These are phyloP conservation scores for Prenolepis imparis DNA, from an alignment of 2,888 invertebrate species.

Conservation along the genomic window DNA sequence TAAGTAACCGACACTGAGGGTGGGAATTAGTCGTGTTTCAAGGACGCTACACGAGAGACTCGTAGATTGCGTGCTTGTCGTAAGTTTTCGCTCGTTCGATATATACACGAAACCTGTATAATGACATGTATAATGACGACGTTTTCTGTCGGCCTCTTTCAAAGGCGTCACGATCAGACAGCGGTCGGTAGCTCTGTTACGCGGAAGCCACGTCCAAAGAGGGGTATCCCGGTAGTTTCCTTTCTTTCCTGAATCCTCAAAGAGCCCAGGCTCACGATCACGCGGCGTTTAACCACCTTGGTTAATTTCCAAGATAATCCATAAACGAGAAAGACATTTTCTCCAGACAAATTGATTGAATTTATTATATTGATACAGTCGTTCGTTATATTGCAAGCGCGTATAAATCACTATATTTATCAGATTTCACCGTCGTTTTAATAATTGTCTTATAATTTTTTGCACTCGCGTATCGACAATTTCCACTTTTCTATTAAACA, in stretches of 20 bases:
- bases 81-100: conserved; percentile 80
- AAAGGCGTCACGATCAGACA: conserved; percentile 81
- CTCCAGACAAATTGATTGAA: conserved; percentile 7
- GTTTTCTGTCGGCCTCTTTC: conserved; percentile 82
- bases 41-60: conserved; percentile 78
- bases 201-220: conserved; percentile 74
- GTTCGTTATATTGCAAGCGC: not conserved
- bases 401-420: conserved; percentile 18
- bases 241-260: conserved; percentile 75
- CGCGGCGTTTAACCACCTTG: conserved; percentile 10
- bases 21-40: conserved; percentile 71
- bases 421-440: not conserved
- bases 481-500: not conserved
- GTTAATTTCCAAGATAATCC: not conserved
- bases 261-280: conserved; percentile 20
- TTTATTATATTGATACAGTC: conserved; percentile 10
- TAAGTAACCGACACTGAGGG: conserved; percentile 57
- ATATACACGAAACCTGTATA: conserved; percentile 68
- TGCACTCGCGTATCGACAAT: not conserved
- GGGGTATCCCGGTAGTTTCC: conserved; percentile 50
- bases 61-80: conserved; percentile 80
- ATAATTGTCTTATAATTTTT: not conserved
- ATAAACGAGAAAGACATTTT: not conserved
- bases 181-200: conserved; percentile 75
- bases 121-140: conserved; percentile 82